Evolutionary conservation across 1,140 invertebrate genomes (phyloP), one percentile per base, ranked within the genome.

Genomic region (Nylanderia fulva): DNA sequence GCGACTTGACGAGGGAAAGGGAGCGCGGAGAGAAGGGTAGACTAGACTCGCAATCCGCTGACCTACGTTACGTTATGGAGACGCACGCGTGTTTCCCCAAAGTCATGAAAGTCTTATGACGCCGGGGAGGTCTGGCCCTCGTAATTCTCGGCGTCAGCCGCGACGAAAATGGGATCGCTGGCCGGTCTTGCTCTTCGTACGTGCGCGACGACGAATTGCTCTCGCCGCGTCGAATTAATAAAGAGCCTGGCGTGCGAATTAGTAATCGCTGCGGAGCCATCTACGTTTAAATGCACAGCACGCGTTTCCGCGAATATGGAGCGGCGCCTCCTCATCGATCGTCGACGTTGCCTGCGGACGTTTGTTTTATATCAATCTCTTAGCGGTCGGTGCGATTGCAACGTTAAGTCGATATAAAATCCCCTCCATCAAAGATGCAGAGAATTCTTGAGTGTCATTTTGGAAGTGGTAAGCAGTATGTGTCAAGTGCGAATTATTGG

Each of bases 31-130:
- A n/a, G 18, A 58, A 39, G 24, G 45, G 18, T 36, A 18, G 45
- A 18, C 45, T 18, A 36, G 13, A 13, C 48, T 63, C 77, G 74
- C 86, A 86, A 85, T 86, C 64, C 79, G 68, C 68, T 69, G 82
- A 63, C 60, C 27, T 58, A 80, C 84, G 88, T 89, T 58, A 80
- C 84, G 88, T 89, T 89, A 87, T 77, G 56, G 83, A 89, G 85
- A 66, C 83, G 80, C 71, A 60, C 66, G 58, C 88, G 82, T 68
- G 56, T 87, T 87, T 86, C 80, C 87, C 68, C 72, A 7, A 84
- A 85, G 86, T 90, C 91, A 86, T 92, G 91, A 92, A 92, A 92
- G 63, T 86, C 85, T 91, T 91, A 93, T 91, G 88, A 89, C 87
- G 60, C 21, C 61, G 7, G 68, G 76, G 66, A 86, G 85, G 88